Evolutionary conservation across 2,888 invertebrate genomes (phyloP).

Genomic region (Macrophya alboannulata): DNA sequence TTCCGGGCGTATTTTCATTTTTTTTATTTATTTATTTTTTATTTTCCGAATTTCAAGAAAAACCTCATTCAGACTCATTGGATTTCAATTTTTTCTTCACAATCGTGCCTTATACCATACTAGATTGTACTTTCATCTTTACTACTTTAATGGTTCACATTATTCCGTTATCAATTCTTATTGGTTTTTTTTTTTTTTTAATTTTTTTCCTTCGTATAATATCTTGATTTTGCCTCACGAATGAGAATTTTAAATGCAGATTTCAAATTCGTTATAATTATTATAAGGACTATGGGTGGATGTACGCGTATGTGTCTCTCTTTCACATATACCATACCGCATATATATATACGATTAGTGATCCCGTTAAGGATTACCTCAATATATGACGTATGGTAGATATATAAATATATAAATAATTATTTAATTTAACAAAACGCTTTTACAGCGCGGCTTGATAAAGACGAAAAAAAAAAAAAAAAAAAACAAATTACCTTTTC

Average conservation of each 20-base stretch:
- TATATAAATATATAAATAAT: not conserved
- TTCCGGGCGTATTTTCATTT: not conserved
- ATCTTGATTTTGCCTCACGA: slow-evolving; percentile 8
- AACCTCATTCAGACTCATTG: not conserved
- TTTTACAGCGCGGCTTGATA: slow-evolving; percentile 38
- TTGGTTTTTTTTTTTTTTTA: not conserved
- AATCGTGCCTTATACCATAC: slow-evolving; percentile 42
- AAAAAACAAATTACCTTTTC: not conserved
- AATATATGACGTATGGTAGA: slow-evolving; percentile 7
- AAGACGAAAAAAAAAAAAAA: not conserved
- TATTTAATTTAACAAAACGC: slow-evolving; percentile 44
- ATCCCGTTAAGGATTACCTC: not conserved
- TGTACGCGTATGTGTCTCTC: not conserved
- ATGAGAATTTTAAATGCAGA: not conserved
- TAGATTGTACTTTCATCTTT: slow-evolving; percentile 39
- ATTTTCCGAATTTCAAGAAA: slow-evolving; percentile 3
- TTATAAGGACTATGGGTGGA: not conserved
- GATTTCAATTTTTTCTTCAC: slow-evolving; percentile 30
- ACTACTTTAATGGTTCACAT: not conserved
- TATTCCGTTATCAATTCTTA: not conserved
- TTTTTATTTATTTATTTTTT: not conserved
- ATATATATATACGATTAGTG: not conserved
- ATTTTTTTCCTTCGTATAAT: not conserved
- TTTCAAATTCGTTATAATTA: not conserved
- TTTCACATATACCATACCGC: not conserved